phyloP scores from a whole-genome alignment of 2,888 invertebrate species.

The Metalampra italica region DNA sequence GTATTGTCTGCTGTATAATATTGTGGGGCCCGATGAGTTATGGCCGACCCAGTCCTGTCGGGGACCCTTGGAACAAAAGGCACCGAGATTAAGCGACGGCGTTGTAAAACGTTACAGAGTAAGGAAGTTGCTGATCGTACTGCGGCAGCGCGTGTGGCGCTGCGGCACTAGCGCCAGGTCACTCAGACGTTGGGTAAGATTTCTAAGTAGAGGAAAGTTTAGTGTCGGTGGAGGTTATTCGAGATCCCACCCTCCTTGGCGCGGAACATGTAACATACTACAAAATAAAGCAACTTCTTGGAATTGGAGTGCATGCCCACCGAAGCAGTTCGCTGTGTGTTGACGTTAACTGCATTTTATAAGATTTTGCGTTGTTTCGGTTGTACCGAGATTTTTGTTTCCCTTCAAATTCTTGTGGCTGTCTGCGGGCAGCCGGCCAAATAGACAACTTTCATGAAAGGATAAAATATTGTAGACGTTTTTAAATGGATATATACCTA shows the following conservation, averaged over 20 bases:
- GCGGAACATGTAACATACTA: slow-evolving; percentile 30
- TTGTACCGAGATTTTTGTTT: slow-evolving; percentile 56
- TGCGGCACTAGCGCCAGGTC: slow-evolving; percentile 1
- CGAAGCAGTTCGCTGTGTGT: slow-evolving; percentile 52
- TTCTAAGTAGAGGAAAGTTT: slow-evolving; percentile 37
- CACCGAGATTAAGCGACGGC: slow-evolving; percentile 38
- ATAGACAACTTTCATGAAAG: slow-evolving; percentile 59
- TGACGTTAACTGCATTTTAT: slow-evolving; percentile 69
- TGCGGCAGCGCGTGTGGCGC: slow-evolving; percentile 16
- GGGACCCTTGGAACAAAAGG: slow-evolving; percentile 42
- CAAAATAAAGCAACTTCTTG: slow-evolving; percentile 52
- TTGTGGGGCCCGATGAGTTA: slow-evolving; percentile 43
- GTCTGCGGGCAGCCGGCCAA: slow-evolving; percentile 63
- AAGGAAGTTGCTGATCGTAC: slow-evolving; percentile 20
- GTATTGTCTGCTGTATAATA: slow-evolving; percentile 38
- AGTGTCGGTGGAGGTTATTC: slow-evolving; percentile 37
- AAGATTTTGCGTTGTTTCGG: slow-evolving; percentile 65
- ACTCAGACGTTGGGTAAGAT: slow-evolving; percentile 25
- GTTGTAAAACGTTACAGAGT: slow-evolving; percentile 36
- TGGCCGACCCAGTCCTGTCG: slow-evolving; percentile 29
- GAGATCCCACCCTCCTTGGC: slow-evolving; percentile 38
- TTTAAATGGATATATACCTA: slow-evolving; percentile 53
- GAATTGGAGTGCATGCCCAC: slow-evolving; percentile 44
- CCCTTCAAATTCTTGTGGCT: slow-evolving; percentile 55
- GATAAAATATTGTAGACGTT: slow-evolving; percentile 51